Evolutionary conservation across 1,140 invertebrate species (phyloP), one percentile per base, ranked within the genome.

Genomic region (Chlorops oryzae): DNA sequence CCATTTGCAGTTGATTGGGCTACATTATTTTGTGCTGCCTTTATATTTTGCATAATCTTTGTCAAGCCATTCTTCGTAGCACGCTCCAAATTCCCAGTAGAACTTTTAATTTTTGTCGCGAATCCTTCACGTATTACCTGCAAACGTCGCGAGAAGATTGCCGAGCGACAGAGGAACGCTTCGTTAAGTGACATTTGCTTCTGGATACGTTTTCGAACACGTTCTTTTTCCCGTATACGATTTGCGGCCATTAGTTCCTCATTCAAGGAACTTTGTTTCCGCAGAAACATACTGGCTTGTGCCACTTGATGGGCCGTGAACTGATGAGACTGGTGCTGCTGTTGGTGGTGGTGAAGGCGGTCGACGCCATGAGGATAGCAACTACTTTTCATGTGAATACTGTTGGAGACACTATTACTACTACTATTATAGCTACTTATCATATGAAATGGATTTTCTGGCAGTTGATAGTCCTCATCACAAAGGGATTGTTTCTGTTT

Each of bases 171-270:
- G 35, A 92, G 84, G 27, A 91, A 81, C 44, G 91, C 88, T 70
- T 92, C 89, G 61, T 92, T 92, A 6, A 92, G 74, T 3, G 88
- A 92, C 2, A 87, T 85, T 67, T 92, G 90, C 63, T 92, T 92
- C 68, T 87, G 87, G 51, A 93, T 90, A 61, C 90, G 88, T 56
- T 85, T 83, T 41, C 85, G 79, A n/a, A 92, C 80, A 23, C 79
- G 77, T 65, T 92, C 88, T 59, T 90, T 90, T 72, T 92, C 90
- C 52, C 83, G 73, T 56, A 91, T 69, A 52, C 90, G 75, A 59
- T 92, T 89, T 13, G 81, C 80, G 1, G 86, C 88, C 83, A 92
- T 90, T 5, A 92, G 74, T 63, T 92, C 89, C 69, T 93, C 90
- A 65, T 92, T 92, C 52, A 93, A 78, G 1, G 89, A 92, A 50